Base-by-base conservation (phyloP, 2,797 vertebrate genomes). In the Chrysocyon brachyurus region DNA sequence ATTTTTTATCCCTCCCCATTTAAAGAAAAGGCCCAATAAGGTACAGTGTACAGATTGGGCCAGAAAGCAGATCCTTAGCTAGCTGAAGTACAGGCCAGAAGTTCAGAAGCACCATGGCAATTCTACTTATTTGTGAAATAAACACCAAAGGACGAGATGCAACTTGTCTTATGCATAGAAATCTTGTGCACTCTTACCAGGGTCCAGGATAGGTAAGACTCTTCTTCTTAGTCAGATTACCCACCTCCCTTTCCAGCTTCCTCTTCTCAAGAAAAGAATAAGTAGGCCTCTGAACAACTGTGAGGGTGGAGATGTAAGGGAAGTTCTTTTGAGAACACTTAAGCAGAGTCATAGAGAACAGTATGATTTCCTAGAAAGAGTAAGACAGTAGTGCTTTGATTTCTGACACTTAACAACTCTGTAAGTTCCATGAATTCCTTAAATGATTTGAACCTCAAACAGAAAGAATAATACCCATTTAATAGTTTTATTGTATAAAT, bases 141-240 rank as follows among this genome's bases (percentile, higher is more conserved):
- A 24, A 52, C 9, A 56, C 12, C 17, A 82, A 24, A 68, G 90
- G 14, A 68, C 1, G 31, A 85, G 64, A 10, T 22, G 9, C 24
- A 56, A 14, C 12, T 64, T 24, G 2, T n/a, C 36, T 63, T 11
- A 33, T 11, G 2, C 26, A 19, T 11, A 89, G 46, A 70, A 63
- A 40, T 78, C 49, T 24, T 31, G 7, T 22, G 1, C 3, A 73
- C 12, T 2, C 11, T 31, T 40, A 15, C 28, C 19, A 68, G 49
- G 4, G 2, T 21, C 9, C 8, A 10, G 21, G 21, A 5, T 1
- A 26, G 9, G 9, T 64, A 24, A 33, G 15, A 12, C 1, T 46
- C 1, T 89, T 17, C 19, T 89, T 17, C 19, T 8, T 0, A 28
- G 6, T 40, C 40, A 24, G 11, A 17, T 68, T 52, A 54, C 12